Base-by-base conservation (phyloP, 1,140 invertebrate species). In the Brachionus sp. region DNA sequence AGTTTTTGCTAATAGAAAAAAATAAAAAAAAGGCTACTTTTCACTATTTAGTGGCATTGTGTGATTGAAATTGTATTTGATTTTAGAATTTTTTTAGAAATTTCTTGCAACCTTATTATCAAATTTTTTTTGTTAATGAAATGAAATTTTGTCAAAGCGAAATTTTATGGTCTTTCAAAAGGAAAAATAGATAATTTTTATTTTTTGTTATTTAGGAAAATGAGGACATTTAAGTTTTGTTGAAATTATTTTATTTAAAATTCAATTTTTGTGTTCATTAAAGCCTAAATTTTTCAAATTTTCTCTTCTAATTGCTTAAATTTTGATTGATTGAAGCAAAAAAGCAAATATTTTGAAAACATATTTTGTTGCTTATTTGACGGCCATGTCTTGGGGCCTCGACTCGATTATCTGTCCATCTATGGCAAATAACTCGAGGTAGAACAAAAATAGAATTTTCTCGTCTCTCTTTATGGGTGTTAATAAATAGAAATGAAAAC, bases 231-330 rank as follows among this genome's bases (percentile, higher is more conserved):
- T 75, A 46, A 46, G 29, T 73, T 39, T 44, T 73, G 16, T 16
- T 16, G 19, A 39, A 73, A 39, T 39, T 39, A 16, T 73, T 73
- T 39, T 73, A 39, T 75, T 75, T 75, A 46, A 23, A 25, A 25
- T 75, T 75, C 19, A 46, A 46, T 46, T 44, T 75, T 33, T 75
- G 70, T 75, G 70, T 75, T 75, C 70, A 75, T 75, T 75, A 13
- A 50, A 75, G 39, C 70, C 44, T 75, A 75, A 75, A 75, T 39
- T 73, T 66, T 66, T 73, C 33, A 42, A 37, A 70, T 70, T 37
- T 70, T 70, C 37, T 37, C 35, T 70, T 39, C 35, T 19, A 70
- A 70, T 70, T 33, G 37, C 66, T 66, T 5, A 10, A 37, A 66
- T 33, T 46, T 66, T 70, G 66, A 70, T 70, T 70, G 66, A 70